Evolutionary conservation across 2,113 vertebrate genomes (phyloP), one percentile per base, ranked within the genome.

Genomic region (Rhynchopsitta pachyrhyncha): DNA sequence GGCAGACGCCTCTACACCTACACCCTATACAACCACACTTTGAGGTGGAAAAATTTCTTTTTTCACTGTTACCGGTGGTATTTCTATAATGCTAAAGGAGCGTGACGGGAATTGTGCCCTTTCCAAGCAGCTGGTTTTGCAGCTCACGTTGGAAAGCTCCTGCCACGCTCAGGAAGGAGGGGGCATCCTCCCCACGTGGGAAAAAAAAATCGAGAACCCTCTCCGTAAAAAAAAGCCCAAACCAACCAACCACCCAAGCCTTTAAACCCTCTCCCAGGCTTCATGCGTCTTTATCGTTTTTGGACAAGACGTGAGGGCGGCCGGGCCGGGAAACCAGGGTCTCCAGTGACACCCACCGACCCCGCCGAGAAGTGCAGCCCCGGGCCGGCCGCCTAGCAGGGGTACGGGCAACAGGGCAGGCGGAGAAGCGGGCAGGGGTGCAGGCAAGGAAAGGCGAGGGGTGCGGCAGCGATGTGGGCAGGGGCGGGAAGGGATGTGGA

Each of bases 331-430:
- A 94, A 96, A 78, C 53, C 90, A 95, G 85, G 91, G 94, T 62
- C 94, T 96, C 74, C 68, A 83, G 96, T 95, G 98, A 98, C 97
- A 97, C 97, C 98, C 92, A 90, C 97, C 83, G 98, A 87, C 90
- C 63, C 47, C 11, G 28, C 50, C 55, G 85, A 53, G 77, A 96
- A 98, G 33, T 91, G 97, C 98, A 97, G 93, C 76, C 81, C 37
- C 10, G 12, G 5, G 47, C 80, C 5, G 59, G 52, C 50, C 29
- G 44, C 41, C 71, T 41, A 42, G 59, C 59, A 17, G 24, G 22
- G 35, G 59, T 16, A n/a, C 55, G 41, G 63, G 70, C 70, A n/a
- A 29, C 33, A 63, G 29, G 50, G 15, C 67, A 17, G 39, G 39
- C 37, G 62, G 33, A 41, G 11, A 59, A 22, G 47, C 39, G 6